These are phyloP conservation scores for Escarpia spicata DNA, from an alignment of 2,888 invertebrate species.

Conservation along the genomic window DNA sequence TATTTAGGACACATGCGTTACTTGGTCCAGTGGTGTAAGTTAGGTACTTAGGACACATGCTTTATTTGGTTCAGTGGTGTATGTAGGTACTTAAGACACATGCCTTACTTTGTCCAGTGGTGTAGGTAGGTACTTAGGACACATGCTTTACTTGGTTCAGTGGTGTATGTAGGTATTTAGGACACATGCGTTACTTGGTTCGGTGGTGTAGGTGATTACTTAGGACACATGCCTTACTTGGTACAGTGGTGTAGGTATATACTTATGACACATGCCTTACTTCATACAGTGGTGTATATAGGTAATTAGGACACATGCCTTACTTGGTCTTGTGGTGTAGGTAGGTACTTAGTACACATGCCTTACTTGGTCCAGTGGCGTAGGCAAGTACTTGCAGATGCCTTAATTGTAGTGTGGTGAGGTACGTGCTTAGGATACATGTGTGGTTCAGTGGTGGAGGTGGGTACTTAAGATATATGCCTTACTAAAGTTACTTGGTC, in stretches of 20 bases:
- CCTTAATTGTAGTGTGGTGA: no score
- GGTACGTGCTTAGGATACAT: not conserved
- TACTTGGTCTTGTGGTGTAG: not conserved
- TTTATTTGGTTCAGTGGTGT: conserved; percentile 81
- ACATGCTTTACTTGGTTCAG: not conserved
- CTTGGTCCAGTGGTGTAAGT: not conserved
- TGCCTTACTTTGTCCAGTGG: not conserved
- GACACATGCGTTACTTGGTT: not conserved
- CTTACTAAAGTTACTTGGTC: not conserved
- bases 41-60: conserved; percentile 71
- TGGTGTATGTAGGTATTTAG: not conserved
- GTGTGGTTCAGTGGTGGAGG: not conserved
- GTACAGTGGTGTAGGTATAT: no score
- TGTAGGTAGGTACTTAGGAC: not conserved
- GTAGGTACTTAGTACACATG: not conserved
- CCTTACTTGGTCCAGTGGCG: no score
- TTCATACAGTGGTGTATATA: no score
- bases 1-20: not conserved
- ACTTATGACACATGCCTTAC: no score
- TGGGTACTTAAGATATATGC: not conserved
- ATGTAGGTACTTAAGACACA: conserved; percentile 70
- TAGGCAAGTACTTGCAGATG: no score
- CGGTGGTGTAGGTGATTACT: not conserved
- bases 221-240: not conserved
- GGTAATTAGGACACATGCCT: not conserved